Base-by-base conservation (phyloP, 2,113 vertebrate species). In the Eublepharis macularius region DNA sequence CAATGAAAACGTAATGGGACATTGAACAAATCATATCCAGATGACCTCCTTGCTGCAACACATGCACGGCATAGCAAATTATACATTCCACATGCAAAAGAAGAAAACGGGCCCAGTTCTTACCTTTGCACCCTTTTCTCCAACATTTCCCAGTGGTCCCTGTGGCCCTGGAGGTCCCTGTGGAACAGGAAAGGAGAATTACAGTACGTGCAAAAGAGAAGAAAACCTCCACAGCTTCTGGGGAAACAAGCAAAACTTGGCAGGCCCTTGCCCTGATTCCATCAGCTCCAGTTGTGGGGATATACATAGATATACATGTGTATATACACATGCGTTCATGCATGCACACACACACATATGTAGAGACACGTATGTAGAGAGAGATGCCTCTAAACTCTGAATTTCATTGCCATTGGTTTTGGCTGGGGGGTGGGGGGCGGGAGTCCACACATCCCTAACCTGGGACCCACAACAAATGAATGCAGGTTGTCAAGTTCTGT, bases 71-170 rank as follows among this genome's bases (percentile, higher is more conserved):
- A 14, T 6, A 11, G 51, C 12, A 60, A 45, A 60, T 34, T 43
- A 79, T 29, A 43, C 41, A 45, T 32, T 79, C 14, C 32, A 60
- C 12, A 45, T 36, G 12, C 13, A 72, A 63, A 63, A 34, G 21
- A 17, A 5, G 16, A 36, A 17, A 36, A 6, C 1, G 14, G 36
- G 51, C 39, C 0, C 1, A 54, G 14, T 12, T 26, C 94, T 92
- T 93, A 99, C 98, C 97, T 97, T 97, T 81, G 91, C 92, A 72
- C 98, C 98, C 82, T 93, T 95, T 81, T 91, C 93, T 51, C 96
- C 95, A 0, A 74, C 9, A 39, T 43, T 79, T 13, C 96, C 96
- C 0, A 92, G 89, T 45, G 95, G 96, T 54, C 98, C 98, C 47
- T 69, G 91, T 3, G 96, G 95, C 86, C 98, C 98, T 0, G 94